Evolutionary conservation across 2,797 vertebrate species (phyloP).

Genomic region (Tokudaia tokunoshimensis): DNA sequence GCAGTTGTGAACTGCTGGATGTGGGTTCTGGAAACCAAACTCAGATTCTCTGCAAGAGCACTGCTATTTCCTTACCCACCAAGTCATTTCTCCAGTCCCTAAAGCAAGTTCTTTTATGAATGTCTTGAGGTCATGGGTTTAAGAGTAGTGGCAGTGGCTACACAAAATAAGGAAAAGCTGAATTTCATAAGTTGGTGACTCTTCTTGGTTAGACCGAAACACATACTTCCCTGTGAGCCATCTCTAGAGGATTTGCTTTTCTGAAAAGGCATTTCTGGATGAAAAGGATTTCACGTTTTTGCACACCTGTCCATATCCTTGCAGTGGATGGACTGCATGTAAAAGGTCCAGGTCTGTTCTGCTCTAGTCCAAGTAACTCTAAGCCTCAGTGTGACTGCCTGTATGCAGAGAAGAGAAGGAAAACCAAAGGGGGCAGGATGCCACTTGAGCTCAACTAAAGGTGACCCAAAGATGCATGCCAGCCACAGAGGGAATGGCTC

Average conservation of each 20-base stretch:
- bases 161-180: neutral
- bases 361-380: neutral
- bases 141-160: neutral
- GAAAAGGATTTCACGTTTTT: neutral
- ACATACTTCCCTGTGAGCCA: neutral
- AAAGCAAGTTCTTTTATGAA: neutral
- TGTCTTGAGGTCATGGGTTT: neutral
- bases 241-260: neutral
- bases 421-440: neutral
- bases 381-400: neutral
- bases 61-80: neutral
- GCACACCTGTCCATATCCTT: neutral
- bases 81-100: neutral
- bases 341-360: neutral
- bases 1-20: neutral
- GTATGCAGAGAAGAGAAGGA: neutral
- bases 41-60: neutral
- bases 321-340: neutral
- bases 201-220: neutral
- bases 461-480: neutral
- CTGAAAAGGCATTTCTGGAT: slow-evolving; percentile 40
- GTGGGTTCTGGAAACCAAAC: neutral
- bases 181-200: neutral
- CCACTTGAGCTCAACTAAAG: neutral
- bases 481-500: neutral